Evolutionary conservation across 2,888 invertebrate species (phyloP), one percentile per base, ranked within the genome.

Genomic region (Rotaria macrura): DNA sequence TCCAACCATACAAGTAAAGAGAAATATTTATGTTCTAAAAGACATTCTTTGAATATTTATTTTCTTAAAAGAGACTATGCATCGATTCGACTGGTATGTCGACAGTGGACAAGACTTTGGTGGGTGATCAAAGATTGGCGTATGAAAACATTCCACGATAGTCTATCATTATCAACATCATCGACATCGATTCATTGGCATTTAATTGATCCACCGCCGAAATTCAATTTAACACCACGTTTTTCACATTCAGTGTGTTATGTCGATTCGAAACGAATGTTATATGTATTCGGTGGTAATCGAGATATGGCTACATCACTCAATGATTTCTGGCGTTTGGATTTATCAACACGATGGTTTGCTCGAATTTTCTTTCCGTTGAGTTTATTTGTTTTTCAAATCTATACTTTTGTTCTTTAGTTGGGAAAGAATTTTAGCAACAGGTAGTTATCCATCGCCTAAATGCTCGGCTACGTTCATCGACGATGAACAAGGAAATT

Each of bases 251-350:
- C 86, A 2, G 83, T 84, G 40, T 85, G 83, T 47, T 65, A 57
- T 52, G 84, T 85, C 54, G 83, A 74, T 43, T 94, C 94, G 9
- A 95, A 86, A 25, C 47, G 74, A 17, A 84, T 14, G 38, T 38
- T 97, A 95, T 97, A 95, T 90, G 93, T 97, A 84, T 97, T 97
- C 92, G 97, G 97, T 54, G 97, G 97, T 14, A 97, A 96, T 89
- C 96, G 97, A 23, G 94, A 95, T 57, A 94, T 95, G 85, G 94
- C 95, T 89, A 97, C 97, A 38, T 95, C 97, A 25, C 97, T 97
- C 89, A 97, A 98, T 92, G 97, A 98, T 92, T 92, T 98, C 54
- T 97, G 97, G 97, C 93, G 94, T 87, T 94, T 97, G 91, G 95
- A 97, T 92, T 93, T 97, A 87, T 94, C 94, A 1, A 94, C 93